Evolutionary conservation across 2,797 vertebrate species (phyloP), one percentile per base, ranked within the genome.

Genomic region (Notolabrus celidotus): DNA sequence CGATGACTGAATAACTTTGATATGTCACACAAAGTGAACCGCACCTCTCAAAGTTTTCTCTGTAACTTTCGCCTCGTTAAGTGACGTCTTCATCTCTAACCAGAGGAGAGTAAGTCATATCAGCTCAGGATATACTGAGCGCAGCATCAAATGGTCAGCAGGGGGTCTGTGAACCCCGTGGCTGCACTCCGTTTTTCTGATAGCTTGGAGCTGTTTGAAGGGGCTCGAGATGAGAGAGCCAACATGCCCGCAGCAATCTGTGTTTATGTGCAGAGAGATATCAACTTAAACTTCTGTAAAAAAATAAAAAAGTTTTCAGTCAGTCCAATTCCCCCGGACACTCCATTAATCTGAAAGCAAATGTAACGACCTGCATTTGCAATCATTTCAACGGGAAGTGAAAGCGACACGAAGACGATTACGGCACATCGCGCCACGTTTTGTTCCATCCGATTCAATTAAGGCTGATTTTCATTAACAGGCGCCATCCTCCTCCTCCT

Each of bases 401-500:
- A 89, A 90, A 82, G 87, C 64, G 86, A 92, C 90, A 87, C 12
- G 77, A 81, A 85, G 83, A 88, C 84, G 80, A 90, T 92, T 86
- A 89, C 77, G 80, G 83, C 83, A 73, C 67, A 82, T 53, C 63
- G 82, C 82, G 72, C 68, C 61, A 64, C 79, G 77, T 87, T 88
- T 88, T 86, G 67, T 86, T 88, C 80, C 69, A 86, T 91, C 88
- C 83, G 78, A 91, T 86, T 91, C 85, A 92, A 94, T 93, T 91
- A 92, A 78, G 56, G 74, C 45, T 71, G 78, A 73, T 71, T 81
- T 89, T 90, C 79, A 90, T 91, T 88, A 88, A 87, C 77, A 59
- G 71, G 56, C 15, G n/a, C 27, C 66, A n/a, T 64, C 63, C 58
- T 52, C 64, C 64, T 45, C 61, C 64, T 47, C 27, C 64, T 45